Conservation (phyloP, 2,113 vertebrate genomes). For the Trematocara macrostoma region DNA sequence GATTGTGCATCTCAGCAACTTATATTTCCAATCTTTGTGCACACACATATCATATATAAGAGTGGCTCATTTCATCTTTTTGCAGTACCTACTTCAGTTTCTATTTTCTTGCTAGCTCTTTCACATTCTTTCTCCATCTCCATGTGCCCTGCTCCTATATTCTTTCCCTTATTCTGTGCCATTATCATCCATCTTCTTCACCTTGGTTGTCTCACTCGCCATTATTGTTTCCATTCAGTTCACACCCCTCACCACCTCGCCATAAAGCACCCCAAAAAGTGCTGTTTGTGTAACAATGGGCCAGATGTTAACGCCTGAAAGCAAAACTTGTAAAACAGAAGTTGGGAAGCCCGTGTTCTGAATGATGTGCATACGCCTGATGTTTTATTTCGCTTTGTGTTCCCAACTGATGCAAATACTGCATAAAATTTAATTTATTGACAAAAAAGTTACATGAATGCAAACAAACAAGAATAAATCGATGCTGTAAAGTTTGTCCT, state of each 20-base stretch:
- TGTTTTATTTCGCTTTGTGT: neutral
- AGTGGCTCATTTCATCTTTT: neutral
- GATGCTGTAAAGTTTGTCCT: neutral
- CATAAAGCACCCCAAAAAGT: neutral
- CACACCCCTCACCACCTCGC: neutral
- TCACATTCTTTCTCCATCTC: neutral
- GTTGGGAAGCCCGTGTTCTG: neutral
- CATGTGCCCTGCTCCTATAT: neutral
- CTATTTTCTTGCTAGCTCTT: neutral
- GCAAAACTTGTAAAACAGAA: neutral
- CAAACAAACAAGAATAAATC: neutral
- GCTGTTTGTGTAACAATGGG: neutral
- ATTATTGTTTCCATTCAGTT: conserved; percentile 12
- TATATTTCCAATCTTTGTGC: neutral
- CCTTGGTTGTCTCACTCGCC: conserved; percentile 18
- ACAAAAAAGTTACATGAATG: neutral
- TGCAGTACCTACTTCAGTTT: neutral
- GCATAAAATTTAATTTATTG: neutral
- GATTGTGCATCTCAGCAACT: neutral
- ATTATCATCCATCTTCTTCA: conserved; percentile 51
- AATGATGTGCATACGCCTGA: neutral
- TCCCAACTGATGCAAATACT: neutral
- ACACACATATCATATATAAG: neutral
- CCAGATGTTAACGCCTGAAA: neutral
- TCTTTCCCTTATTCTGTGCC: neutral